Conservation (phyloP, 2,113 vertebrate species). For the Xenopus tropicalis region DNA sequence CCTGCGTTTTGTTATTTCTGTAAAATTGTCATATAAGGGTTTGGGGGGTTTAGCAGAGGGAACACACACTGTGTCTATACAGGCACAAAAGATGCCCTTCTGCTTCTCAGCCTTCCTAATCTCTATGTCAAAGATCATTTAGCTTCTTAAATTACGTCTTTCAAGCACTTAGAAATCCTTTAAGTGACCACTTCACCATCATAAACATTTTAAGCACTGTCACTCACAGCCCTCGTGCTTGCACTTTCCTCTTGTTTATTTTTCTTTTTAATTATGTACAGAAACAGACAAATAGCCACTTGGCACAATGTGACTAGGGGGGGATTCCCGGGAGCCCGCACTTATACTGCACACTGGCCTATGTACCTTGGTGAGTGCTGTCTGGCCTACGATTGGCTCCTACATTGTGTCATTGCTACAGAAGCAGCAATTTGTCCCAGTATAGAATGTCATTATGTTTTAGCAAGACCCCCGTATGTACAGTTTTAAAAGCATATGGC, state of each 20-base stretch:
- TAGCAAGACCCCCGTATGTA: too few relatives aligned
- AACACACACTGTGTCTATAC: conserved; percentile 34
- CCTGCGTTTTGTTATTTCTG: conserved; percentile 31
- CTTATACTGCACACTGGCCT: neutral
- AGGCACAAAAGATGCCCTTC: conserved; percentile 21
- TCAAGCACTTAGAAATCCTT: conserved; percentile 42
- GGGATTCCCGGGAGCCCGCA: conserved; percentile 4
- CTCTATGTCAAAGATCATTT: conserved; percentile 46
- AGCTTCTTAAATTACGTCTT: conserved; percentile 45
- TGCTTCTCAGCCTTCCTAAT: conserved; percentile 27
- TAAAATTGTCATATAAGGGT: conserved; percentile 16
- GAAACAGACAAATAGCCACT: conserved; percentile 45
- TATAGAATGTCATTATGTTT: too few relatives aligned
- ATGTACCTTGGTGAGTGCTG: neutral
- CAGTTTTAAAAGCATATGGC: too few relatives aligned
- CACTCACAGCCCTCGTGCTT: conserved; percentile 26
- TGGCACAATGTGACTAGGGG: conserved; percentile 24
- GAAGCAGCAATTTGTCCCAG: too few relatives aligned
- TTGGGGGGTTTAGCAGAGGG: conserved; percentile 10
- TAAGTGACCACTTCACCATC: conserved; percentile 46
- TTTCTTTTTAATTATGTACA: conserved; percentile 44
- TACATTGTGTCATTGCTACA: too few relatives aligned
- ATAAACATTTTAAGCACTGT: conserved; percentile 44
- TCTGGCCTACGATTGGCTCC: neutral
- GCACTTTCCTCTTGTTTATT: conserved; percentile 44